Evolutionary conservation across 2,797 vertebrate species (phyloP).

Genomic region (Amazona finschi): DNA sequence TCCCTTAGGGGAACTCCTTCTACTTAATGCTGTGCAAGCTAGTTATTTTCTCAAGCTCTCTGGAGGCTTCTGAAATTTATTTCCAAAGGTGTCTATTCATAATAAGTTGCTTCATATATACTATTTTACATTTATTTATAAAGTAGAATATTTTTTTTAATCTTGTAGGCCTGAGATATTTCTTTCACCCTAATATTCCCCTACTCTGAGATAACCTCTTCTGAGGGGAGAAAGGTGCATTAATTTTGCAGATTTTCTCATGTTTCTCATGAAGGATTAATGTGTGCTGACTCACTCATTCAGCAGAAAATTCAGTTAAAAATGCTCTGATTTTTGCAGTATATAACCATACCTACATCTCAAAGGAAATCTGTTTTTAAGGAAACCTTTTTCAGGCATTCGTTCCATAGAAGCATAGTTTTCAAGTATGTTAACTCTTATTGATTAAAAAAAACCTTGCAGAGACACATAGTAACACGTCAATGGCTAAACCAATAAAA

Average conservation of each 20-base stretch:
- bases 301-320: constrained; percentile 11
- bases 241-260: constrained; percentile 11
- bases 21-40: constrained; percentile 52
- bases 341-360: background rate
- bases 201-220: background rate
- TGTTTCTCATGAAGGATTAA: background rate
- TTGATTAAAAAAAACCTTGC: constrained; percentile 17
- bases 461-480: constrained; percentile 3
- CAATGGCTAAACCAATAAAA: constrained; percentile 48
- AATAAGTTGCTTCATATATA: background rate
- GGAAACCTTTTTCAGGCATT: background rate
- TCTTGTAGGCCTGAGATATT: background rate
- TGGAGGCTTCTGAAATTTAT: constrained; percentile 66
- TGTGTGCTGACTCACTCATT: constrained; percentile 14
- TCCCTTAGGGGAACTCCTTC: constrained; percentile 55
- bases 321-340: background rate
- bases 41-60: constrained; percentile 65
- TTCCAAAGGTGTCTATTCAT: constrained; percentile 60
- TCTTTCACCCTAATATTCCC: background rate
- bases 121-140: constrained; percentile 41
- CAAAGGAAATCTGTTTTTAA: background rate
- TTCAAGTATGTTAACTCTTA: constrained; percentile 11
- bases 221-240: background rate
- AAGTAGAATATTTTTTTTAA: background rate
- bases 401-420: background rate